Percentiles rank a stretch among this genome's conserved stretches.
Evolutionary conservation across 1,140 invertebrate genomes (phyloP).

Genomic region (Heliothis virescens): DNA sequence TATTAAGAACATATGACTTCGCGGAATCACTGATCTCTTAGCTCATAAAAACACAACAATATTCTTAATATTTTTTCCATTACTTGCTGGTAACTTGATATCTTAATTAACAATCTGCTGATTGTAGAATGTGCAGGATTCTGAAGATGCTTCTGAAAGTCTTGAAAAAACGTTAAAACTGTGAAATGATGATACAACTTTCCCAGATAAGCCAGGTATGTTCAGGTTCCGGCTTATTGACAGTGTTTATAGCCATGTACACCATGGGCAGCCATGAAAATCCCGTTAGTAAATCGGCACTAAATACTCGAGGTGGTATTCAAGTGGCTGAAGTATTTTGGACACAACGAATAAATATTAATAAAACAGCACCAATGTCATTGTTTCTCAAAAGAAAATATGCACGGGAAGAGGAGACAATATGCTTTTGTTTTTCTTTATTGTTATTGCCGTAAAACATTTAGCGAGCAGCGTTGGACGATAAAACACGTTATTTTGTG

Average conservation of each 20-base stretch:
- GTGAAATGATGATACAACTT: background rate
- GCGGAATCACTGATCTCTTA: constrained; percentile 34
- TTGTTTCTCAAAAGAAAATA: constrained; percentile 81
- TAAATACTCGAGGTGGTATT: constrained; percentile 67
- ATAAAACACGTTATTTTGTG: constrained; percentile 86
- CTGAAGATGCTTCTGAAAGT: no score
- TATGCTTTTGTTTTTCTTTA: constrained; percentile 86
- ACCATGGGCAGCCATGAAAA: constrained; percentile 52
- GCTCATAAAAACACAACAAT: constrained; percentile 26
- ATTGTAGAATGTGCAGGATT: background rate
- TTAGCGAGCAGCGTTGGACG: constrained; percentile 74
- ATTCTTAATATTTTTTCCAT: constrained; percentile 1
- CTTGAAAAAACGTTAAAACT: background rate
- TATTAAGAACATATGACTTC: constrained; percentile 73
- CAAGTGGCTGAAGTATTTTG: constrained; percentile 69
- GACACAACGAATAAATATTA: constrained; percentile 79
- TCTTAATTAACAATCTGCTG: constrained; percentile 3
- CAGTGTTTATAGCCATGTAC: constrained; percentile 48
- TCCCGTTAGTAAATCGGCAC: constrained; percentile 64
- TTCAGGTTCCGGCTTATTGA: constrained; percentile 45
- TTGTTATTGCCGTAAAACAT: constrained; percentile 85
- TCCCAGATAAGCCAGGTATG: constrained; percentile 52
- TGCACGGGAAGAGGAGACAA: constrained; percentile 76
- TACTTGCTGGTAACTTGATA: background rate
- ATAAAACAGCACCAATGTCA: constrained; percentile 78